These are phyloP conservation scores for Sylvilagus bachmani DNA, from an alignment of 2,113 vertebrate species.

Conservation along the genomic window DNA sequence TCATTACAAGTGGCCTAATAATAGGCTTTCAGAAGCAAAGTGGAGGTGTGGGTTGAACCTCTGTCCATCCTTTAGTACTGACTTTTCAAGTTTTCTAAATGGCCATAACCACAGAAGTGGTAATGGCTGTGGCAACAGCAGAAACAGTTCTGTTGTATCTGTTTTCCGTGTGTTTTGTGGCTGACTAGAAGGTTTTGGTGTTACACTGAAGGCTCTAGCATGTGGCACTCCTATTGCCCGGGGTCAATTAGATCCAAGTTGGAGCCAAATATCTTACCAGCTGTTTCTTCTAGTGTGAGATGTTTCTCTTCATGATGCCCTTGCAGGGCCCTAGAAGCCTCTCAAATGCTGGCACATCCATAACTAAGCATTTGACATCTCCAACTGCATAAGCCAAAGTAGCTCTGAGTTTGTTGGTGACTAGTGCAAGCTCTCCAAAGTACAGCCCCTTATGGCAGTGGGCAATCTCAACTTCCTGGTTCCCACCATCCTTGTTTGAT, in stretches of 20 bases:
- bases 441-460: constrained; percentile 97
- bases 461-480: constrained; percentile 96
- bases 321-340: constrained; percentile 98
- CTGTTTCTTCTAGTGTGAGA: constrained; percentile 98
- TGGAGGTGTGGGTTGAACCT: constrained; percentile 86
- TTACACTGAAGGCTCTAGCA: constrained; percentile 88
- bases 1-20: constrained; percentile 88
- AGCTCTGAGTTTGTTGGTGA: constrained; percentile 99
- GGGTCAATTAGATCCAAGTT: constrained; percentile 96
- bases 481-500: constrained; percentile 92
- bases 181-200: constrained; percentile 89
- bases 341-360: constrained; percentile 99
- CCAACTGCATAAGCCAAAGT: constrained; percentile 97
- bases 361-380: constrained; percentile 97
- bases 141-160: constrained; percentile 86
- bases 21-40: constrained; percentile 90
- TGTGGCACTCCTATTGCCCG: constrained; percentile 89
- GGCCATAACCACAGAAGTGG: constrained; percentile 89
- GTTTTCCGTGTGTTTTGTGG: constrained; percentile 88
- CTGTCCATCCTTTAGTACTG: constrained; percentile 88
- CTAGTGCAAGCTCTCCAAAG: constrained; percentile 98
- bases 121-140: constrained; percentile 88
- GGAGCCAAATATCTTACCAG: constrained; percentile 99
- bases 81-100: constrained; percentile 88
- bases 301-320: constrained; percentile 99